A percentile compares a stretch with the other conserved stretches of the same genome.
Evolutionary conservation across 2,797 vertebrate genomes (phyloP).

Genomic region (Melanotaenia maccullochi): DNA sequence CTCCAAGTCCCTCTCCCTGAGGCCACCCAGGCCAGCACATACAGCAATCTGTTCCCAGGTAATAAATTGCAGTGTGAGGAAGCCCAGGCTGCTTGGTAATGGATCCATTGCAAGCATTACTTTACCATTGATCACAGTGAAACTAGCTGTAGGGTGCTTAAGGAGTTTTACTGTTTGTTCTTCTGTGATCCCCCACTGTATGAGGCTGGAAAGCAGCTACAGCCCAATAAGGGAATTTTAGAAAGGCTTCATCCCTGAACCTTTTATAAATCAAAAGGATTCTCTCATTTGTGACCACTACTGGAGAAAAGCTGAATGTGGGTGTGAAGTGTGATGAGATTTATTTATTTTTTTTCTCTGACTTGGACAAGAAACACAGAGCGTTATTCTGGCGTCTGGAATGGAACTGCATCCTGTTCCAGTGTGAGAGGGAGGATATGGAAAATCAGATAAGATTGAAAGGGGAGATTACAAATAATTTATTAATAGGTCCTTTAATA

Average conservation of each 20-base stretch:
- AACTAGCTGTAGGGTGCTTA: constrained; percentile 32
- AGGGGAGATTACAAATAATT: neutral
- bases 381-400: neutral
- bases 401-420: neutral
- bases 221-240: constrained; percentile 25
- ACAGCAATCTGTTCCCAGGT: constrained; percentile 45
- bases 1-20: constrained; percentile 39
- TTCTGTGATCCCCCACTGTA: constrained; percentile 3
- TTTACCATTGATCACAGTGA: constrained; percentile 61
- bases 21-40: constrained; percentile 32
- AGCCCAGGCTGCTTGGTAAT: constrained; percentile 45
- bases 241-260: neutral
- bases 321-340: neutral
- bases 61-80: constrained; percentile 51
- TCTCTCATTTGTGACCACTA: neutral
- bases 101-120: constrained; percentile 51
- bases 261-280: constrained; percentile 13
- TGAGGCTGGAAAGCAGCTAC: neutral
- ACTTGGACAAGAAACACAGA: neutral
- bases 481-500: neutral
- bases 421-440: too few relatives aligned
- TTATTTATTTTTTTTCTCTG: neutral
- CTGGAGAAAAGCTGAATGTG: neutral
- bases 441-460: neutral
- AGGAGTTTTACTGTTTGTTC: constrained; percentile 24